Base-by-base conservation (phyloP, 2,797 vertebrate genomes). In the Streptopelia turtur region DNA sequence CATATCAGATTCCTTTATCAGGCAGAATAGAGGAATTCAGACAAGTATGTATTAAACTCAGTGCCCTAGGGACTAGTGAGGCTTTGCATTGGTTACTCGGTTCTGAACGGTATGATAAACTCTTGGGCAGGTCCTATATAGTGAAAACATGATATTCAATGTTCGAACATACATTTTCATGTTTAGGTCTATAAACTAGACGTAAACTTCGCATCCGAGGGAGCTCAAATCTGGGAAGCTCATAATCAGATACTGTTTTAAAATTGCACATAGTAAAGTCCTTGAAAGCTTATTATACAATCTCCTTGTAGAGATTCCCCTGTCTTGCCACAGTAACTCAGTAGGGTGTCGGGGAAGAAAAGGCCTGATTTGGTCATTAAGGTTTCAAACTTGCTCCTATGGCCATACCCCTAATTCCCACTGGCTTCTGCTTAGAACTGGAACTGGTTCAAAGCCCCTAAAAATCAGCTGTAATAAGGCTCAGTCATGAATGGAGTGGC, bases 151-250 rank as follows among this genome's bases (percentile, higher is more conserved):
- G 4, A 11, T 33, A 78, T 68, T 75, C 93, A 66, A 81, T 60
- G 35, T 37, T 27, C 59, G 92, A 93, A 45, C 16, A 66, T 41
- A 78, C n/a, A 16, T 41, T 65, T 9, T 64, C 70, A 81, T 31
- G 33, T 56, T 90, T 72, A 74, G 49, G 72, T 68, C 78, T 90
- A 82, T 59, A 88, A 88, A 87, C 10, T 35, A 94, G 80, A 76
- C 41, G 43, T 60, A 78, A 56, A 39, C 25, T 61, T 75, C 63
- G 33, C 63, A 43, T n/a, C 55, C 7, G 80, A 69, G 18, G 23
- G 78, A 91, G 56, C 13, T 69, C 85, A 91, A 71, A 94, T 49
- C 68, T 50, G 83, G 20, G 52, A 87, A 87, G 75, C 20, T 87
- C 43, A 86, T 27, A 76, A 31, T 90, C 49, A 93, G 59, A 75